phyloP scores from a whole-genome alignment of 2,797 vertebrate species.

The Loris lydekkerianus region DNA sequence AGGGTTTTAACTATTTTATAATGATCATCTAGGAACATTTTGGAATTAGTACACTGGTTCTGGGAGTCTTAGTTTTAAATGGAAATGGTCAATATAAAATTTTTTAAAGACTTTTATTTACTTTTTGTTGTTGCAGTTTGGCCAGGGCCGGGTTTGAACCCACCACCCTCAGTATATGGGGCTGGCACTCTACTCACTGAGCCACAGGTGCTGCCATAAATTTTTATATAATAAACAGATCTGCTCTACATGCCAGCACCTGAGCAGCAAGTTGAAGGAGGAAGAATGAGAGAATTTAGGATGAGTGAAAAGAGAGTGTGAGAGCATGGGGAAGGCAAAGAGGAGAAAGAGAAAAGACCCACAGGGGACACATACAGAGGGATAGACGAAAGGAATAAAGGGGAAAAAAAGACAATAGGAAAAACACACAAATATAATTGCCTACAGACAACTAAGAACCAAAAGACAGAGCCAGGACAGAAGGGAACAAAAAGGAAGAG shows the following conservation, averaged over 20 bases:
- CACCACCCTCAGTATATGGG: no score
- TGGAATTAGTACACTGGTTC: background rate
- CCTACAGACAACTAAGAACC: background rate
- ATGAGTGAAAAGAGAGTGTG: background rate
- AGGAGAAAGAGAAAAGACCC: conserved; percentile 7
- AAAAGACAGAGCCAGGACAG: background rate
- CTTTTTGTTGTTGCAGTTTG: no score
- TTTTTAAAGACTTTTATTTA: background rate
- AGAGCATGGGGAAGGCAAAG: background rate
- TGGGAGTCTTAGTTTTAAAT: conserved; percentile 32
- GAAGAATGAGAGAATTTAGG: background rate
- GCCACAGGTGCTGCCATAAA: no score
- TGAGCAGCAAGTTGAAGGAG: background rate
- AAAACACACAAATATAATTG: background rate
- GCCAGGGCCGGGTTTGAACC: no score
- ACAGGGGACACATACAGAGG: background rate
- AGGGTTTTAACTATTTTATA: background rate
- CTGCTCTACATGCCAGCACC: background rate
- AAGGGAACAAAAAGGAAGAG: background rate
- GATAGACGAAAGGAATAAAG: background rate
- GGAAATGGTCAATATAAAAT: conserved; percentile 1
- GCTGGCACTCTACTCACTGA: no score
- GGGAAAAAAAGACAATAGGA: background rate
- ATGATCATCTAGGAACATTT: background rate
- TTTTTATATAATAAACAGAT: background rate